phyloP scores from a whole-genome alignment of 2,888 invertebrate genomes.

The Morpho helenor region DNA sequence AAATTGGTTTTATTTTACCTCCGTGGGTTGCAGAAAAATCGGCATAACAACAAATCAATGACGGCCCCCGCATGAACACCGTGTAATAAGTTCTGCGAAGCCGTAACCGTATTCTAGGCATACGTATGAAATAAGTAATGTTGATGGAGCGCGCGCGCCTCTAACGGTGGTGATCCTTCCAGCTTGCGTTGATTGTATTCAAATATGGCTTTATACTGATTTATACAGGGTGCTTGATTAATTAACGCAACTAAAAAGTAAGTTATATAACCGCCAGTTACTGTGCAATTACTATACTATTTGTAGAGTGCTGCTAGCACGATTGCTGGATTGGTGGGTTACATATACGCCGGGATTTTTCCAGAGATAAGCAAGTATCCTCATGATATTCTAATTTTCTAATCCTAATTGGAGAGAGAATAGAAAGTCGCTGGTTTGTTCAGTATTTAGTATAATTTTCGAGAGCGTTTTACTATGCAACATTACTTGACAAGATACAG shows the following conservation, averaged over 20 bases:
- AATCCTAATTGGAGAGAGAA: no score
- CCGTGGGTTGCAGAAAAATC: conserved; percentile 23
- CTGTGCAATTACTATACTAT: no score
- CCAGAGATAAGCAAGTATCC: no score
- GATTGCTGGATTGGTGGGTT: no score
- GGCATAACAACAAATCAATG: conserved; percentile 44
- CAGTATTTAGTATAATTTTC: no score
- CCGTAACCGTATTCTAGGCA: conserved; percentile 35
- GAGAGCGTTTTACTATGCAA: no score
- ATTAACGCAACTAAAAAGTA: background rate
- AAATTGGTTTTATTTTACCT: conserved; percentile 14
- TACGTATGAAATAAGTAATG: conserved; percentile 37
- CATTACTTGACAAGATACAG: no score
- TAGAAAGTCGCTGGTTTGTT: no score
- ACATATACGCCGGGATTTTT: no score
- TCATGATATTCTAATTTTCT: no score
- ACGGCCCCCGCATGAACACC: conserved; percentile 41
- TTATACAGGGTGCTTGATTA: conserved; percentile 30
- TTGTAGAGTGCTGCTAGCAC: no score
- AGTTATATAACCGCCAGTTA: no score
- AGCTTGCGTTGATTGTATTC: conserved; percentile 39
- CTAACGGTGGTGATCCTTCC: conserved; percentile 28
- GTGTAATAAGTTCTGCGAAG: conserved; percentile 44
- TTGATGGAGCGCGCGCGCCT: conserved; percentile 37
- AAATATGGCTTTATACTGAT: conserved; percentile 33